Evolutionary conservation across 1,140 invertebrate species (phyloP).

Genomic region (Sweltsa coloradensis): DNA sequence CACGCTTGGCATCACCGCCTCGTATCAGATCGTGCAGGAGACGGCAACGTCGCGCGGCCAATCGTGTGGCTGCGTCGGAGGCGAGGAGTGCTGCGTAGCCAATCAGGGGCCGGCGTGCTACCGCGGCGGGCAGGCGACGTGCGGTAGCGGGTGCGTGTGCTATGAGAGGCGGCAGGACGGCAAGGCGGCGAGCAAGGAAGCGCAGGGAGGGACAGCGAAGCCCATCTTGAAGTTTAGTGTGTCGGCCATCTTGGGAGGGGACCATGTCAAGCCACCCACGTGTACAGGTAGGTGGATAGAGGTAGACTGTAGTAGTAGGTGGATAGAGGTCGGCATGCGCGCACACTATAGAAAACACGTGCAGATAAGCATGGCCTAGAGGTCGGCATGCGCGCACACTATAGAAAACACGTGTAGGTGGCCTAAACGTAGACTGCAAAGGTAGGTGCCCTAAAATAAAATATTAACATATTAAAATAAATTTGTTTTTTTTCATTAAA

Average conservation of each 20-base stretch:
- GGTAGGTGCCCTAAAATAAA: too few relatives aligned
- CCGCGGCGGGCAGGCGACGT: background rate
- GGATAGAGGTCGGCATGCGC: too few relatives aligned
- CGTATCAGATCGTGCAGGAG: constrained; percentile 19
- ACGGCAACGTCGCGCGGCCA: too few relatives aligned
- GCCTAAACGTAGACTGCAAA: too few relatives aligned
- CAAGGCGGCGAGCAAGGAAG: constrained; percentile 29
- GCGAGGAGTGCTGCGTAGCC: background rate
- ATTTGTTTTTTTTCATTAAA: too few relatives aligned
- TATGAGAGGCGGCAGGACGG: constrained; percentile 27
- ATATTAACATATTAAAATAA: too few relatives aligned
- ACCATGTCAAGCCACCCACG: constrained; percentile 30
- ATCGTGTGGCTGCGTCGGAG: background rate
- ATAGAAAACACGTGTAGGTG: too few relatives aligned
- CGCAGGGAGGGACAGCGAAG: constrained; percentile 34
- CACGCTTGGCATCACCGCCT: constrained; percentile 19
- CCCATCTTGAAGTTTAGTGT: constrained; percentile 86
- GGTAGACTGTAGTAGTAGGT: too few relatives aligned
- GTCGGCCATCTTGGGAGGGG: constrained; percentile 70
- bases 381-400: too few relatives aligned
- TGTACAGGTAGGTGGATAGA: constrained; percentile 10
- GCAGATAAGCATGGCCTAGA: too few relatives aligned
- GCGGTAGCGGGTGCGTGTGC: background rate
- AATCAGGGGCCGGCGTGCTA: background rate
- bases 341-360: too few relatives aligned